Base-by-base conservation (phyloP, 2,797 vertebrate genomes). In the Chiroxiphia lanceolata region DNA sequence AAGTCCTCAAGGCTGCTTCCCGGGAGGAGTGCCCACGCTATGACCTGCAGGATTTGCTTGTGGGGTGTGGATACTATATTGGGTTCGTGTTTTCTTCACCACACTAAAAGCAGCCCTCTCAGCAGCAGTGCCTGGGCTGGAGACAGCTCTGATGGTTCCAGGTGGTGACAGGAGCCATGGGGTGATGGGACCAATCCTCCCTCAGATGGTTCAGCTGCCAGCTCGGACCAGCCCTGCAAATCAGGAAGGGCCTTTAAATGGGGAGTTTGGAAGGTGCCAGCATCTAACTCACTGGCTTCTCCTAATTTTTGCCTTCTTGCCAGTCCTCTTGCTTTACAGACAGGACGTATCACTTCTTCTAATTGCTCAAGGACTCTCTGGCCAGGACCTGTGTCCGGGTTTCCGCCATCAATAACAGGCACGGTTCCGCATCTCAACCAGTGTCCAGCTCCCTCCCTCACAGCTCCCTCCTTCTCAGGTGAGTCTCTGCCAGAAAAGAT, bases 401-500 rank as follows among this genome's bases (percentile, higher is more conserved):
- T 91, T 75, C 57, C 15, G 59, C 94, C 95, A 96, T 92, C 40
- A 93, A 84, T 77, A 93, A 93, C 95, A 94, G 74, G 36, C 44
- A 2, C 1, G 29, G 74, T 45, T 95, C 90, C 94, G 56, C 90
- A 94, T 94, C 94, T 95, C 90, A 42, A 69, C 86, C 83, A 82
- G 59, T 3, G 13, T 89, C 96, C 83, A 84, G 25, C 92, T 87
- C 86, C 59, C 77, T 27, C 83, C 45, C 82, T 87, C 91, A 9
- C 60, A 42, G 48, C 91, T 94, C 87, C 82, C 91, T 92, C 94
- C 88, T 90, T 44, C 70, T n/a, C 92, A 95, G 93, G 94, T 94
- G 83, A 59, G 77, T 2, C 56, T 56, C 74, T 97, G 95, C 95
- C 95, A 97, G 94, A 90, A 97, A 96, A 95, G 74, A 96, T 90